phyloP scores from a whole-genome alignment of 2,113 vertebrate genomes.

The Gallinago paraguaiae region DNA sequence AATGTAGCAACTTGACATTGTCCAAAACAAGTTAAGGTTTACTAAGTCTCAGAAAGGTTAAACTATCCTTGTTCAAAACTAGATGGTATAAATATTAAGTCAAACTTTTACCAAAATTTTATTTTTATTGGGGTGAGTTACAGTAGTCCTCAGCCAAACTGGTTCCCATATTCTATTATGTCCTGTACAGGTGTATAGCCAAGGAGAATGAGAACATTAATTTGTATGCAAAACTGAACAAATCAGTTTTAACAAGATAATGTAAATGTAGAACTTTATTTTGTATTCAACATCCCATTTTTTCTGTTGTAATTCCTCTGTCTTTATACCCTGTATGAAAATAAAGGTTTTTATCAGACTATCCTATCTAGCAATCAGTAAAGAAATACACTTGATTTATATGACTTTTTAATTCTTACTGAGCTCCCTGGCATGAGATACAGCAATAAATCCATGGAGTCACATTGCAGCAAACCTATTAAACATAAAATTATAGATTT shows the following conservation, averaged over 20 bases:
- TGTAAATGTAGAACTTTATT: not conserved
- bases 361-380: not conserved
- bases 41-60: not conserved
- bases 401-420: not conserved
- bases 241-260: not conserved
- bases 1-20: not conserved
- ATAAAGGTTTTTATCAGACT: not conserved
- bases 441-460: constrained; percentile 1
- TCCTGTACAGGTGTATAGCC: not conserved
- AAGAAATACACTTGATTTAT: not conserved
- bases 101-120: not conserved
- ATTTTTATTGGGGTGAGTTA: not conserved
- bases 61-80: not conserved
- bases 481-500: constrained; percentile 58
- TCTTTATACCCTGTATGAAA: not conserved
- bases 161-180: not conserved
- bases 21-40: not conserved
- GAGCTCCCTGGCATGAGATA: not conserved
- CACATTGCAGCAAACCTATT: constrained; percentile 30
- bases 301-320: not conserved
- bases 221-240: not conserved
- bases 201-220: not conserved
- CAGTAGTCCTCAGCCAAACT: not conserved
- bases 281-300: not conserved
- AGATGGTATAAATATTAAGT: not conserved